Evolutionary conservation across 2,113 vertebrate species (phyloP).

Genomic region (Gadus macrocephalus): DNA sequence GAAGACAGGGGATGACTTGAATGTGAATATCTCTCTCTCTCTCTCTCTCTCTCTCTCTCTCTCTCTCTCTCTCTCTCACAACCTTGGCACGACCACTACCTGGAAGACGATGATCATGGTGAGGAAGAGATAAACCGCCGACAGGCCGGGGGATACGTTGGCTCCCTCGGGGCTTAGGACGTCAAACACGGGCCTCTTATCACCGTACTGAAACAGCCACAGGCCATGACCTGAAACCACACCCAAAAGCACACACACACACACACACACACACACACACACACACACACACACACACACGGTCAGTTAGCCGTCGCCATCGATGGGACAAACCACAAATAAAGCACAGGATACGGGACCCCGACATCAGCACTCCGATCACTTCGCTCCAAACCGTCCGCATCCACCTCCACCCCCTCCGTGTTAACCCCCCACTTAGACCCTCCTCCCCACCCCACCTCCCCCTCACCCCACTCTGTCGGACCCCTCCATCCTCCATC

Average conservation of each 20-base stretch:
- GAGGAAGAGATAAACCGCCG: constrained; percentile 90
- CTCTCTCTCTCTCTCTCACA: neutral
- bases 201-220: constrained; percentile 87
- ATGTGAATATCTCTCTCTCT: constrained; percentile 6
- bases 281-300: neutral
- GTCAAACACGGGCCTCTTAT: constrained; percentile 86
- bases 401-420: too few species aligned
- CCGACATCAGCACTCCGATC: too few species aligned
- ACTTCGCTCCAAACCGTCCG: too few species aligned
- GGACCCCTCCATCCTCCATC: too few species aligned
- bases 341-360: too few species aligned
- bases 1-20: neutral
- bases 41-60: too few species aligned
- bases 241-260: constrained; percentile 46
- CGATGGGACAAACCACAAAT: too few species aligned
- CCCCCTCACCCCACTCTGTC: too few species aligned
- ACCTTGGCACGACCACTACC: constrained; percentile 67
- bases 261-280: constrained; percentile 27
- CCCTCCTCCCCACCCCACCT: too few species aligned
- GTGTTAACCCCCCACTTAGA: too few species aligned
- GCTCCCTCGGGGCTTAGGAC: constrained; percentile 85
- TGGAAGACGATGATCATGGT: constrained; percentile 96
- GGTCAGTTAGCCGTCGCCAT: too few species aligned
- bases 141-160: constrained; percentile 81
- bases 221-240: constrained; percentile 83